phyloP scores from a whole-genome alignment of 2,113 vertebrate genomes.

The Ovibos moschatus region DNA sequence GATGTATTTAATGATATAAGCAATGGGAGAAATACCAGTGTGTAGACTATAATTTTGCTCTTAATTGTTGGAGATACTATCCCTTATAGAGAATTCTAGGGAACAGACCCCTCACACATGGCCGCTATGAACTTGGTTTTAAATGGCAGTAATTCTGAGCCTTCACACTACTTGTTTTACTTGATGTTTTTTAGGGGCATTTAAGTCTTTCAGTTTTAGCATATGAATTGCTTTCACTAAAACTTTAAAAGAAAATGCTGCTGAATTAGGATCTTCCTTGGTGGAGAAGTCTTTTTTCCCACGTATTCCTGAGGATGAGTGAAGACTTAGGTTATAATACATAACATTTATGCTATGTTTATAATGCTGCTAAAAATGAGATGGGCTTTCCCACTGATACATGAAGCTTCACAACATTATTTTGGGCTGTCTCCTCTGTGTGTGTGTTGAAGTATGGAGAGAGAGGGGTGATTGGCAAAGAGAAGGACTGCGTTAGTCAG shows the following conservation, averaged over 20 bases:
- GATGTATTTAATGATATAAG: neutral
- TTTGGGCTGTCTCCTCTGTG: neutral
- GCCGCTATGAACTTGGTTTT: neutral
- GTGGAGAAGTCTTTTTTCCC: neutral
- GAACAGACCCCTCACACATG: neutral
- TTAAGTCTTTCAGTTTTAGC: neutral
- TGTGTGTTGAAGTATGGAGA: neutral
- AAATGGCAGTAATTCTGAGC: neutral
- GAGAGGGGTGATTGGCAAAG: neutral
- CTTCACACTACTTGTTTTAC: neutral
- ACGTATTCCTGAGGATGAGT: neutral
- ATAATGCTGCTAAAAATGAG: neutral
- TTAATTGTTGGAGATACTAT: neutral
- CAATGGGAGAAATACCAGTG: neutral
- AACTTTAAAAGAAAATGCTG: neutral
- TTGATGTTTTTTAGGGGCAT: neutral
- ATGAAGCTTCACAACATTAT: fast-evolving
- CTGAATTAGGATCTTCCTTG: neutral
- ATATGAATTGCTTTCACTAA: neutral
- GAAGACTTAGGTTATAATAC: neutral
- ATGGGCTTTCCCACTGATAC: fast-evolving
- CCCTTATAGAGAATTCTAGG: neutral
- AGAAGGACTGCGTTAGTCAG: too few relatives aligned
- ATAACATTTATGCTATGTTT: neutral
- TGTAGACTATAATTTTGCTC: neutral